Conservation (phyloP, 1,140 invertebrate genomes). For the Bombus pascuorum region DNA sequence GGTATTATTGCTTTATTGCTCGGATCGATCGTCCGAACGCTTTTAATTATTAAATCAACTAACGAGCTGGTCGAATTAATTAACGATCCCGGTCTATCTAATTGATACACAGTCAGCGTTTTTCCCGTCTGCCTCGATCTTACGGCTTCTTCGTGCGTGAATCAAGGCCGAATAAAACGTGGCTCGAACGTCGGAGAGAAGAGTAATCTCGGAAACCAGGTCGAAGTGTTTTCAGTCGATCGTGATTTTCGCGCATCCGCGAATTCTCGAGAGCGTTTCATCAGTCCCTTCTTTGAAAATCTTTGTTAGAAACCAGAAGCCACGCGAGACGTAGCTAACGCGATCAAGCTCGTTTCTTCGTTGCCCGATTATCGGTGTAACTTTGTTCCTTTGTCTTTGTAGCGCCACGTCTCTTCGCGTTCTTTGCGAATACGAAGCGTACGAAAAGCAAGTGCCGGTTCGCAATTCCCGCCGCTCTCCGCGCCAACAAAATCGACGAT, state of each 20-base stretch:
- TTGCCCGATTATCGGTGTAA: neutral
- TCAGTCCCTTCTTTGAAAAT: neutral
- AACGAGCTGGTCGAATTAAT: conserved; percentile 55
- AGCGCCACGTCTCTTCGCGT: neutral
- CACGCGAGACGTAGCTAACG: neutral
- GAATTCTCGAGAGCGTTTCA: neutral
- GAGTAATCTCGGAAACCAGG: neutral
- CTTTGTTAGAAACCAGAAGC: neutral
- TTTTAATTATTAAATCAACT: conserved; percentile 58
- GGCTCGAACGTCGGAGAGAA: neutral
- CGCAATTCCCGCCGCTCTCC: too few species aligned
- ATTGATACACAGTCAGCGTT: neutral
- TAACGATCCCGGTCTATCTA: conserved; percentile 34
- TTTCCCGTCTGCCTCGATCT: neutral
- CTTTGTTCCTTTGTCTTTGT: neutral
- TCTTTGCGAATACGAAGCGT: neutral
- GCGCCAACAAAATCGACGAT: neutral
- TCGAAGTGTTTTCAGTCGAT: conserved; percentile 9
- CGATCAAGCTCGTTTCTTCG: neutral
- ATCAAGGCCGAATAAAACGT: neutral
- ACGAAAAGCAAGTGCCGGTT: neutral
- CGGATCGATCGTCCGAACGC: conserved; percentile 47
- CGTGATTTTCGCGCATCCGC: neutral
- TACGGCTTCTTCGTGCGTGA: neutral
- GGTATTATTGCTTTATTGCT: conserved; percentile 47